Evolutionary conservation across 2,797 vertebrate species (phyloP).

Genomic region (Acanthurus tractus): DNA sequence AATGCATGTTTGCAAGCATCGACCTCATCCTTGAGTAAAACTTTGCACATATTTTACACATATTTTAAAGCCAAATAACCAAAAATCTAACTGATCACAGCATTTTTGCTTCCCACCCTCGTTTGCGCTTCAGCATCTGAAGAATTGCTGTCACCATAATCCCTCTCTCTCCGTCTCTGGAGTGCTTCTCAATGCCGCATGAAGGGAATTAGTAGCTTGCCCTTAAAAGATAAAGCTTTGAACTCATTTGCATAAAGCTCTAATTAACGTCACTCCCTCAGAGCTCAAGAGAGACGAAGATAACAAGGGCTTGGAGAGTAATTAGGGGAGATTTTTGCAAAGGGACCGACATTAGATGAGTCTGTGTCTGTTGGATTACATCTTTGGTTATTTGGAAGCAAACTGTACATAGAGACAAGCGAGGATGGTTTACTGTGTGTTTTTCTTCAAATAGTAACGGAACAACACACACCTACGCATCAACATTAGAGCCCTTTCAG

Average conservation of each 20-base stretch:
- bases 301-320: slow-evolving; percentile 66
- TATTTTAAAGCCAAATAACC: slow-evolving; percentile 2
- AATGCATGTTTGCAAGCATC: neutral
- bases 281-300: slow-evolving; percentile 70
- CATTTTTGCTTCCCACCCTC: neutral
- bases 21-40: neutral
- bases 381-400: slow-evolving; percentile 19
- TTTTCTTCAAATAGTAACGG: slow-evolving; percentile 50
- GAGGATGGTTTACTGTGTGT: slow-evolving; percentile 3
- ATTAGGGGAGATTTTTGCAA: slow-evolving; percentile 58
- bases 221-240: slow-evolving; percentile 58
- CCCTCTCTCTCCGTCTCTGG: slow-evolving; percentile 29
- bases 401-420: neutral
- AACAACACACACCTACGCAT: neutral
- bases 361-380: slow-evolving; percentile 23
- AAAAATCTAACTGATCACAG: neutral
- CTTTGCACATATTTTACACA: neutral
- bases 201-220: slow-evolving; percentile 38
- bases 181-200: slow-evolving; percentile 30
- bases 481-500: slow-evolving; percentile 56
- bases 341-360: slow-evolving; percentile 48
- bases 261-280: slow-evolving; percentile 81
- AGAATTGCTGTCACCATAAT: slow-evolving; percentile 15
- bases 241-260: slow-evolving; percentile 81
- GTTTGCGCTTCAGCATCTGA: slow-evolving; percentile 12